Conservation (phyloP, 2,797 vertebrate genomes). For the Hydrophis major region DNA sequence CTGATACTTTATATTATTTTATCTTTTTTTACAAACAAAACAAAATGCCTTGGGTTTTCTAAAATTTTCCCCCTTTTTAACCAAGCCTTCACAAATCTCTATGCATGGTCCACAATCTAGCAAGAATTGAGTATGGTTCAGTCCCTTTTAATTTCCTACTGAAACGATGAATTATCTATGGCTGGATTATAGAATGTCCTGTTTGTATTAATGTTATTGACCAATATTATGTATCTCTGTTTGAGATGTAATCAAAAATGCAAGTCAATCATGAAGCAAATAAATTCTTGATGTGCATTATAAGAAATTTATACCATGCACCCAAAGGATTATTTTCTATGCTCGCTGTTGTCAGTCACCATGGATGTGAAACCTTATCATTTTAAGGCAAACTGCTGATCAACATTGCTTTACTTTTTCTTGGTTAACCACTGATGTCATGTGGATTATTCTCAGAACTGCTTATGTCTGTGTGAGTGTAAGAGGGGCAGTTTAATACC, state of each 20-base stretch:
- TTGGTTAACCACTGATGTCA: neutral
- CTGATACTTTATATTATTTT: neutral
- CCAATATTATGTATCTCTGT: neutral
- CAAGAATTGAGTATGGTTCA: neutral
- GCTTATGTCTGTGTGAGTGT: neutral
- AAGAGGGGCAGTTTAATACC: neutral
- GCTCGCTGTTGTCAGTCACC: neutral
- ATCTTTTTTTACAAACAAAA: neutral
- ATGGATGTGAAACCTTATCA: neutral
- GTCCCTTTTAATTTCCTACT: neutral
- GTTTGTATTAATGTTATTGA: neutral
- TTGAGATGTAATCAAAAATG: slow-evolving; percentile 1
- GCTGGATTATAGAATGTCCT: neutral
- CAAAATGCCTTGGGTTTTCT: neutral
- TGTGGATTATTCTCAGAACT: neutral
- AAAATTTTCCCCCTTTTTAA: neutral
- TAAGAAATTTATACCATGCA: neutral
- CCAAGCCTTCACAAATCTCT: neutral
- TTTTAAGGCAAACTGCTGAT: neutral
- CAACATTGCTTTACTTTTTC: neutral
- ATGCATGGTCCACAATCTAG: neutral
- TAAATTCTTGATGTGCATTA: slow-evolving; percentile 7
- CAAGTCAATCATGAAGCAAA: neutral
- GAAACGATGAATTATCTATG: neutral
- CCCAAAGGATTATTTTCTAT: neutral